These are phyloP conservation scores for Drosophila nr. perissopoda DNA, from an alignment of 2,888 invertebrate species.

Conservation along the genomic window DNA sequence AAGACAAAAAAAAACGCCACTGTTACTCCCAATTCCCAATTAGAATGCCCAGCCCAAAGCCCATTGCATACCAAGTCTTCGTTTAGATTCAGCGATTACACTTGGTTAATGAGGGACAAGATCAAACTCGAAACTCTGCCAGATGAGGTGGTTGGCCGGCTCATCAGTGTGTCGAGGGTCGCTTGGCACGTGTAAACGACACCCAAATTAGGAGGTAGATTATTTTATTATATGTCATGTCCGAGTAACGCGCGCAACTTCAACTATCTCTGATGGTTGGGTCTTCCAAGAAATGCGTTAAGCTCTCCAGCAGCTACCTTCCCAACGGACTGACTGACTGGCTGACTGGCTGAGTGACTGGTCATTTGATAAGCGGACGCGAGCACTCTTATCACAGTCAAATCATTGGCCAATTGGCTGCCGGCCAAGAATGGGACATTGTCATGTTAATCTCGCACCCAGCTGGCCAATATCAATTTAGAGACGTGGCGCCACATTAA, in stretches of 20 bases:
- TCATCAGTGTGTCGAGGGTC: constrained; percentile 51
- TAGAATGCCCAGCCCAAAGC: constrained; percentile 7
- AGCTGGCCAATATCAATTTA: constrained; percentile 70
- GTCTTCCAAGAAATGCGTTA: constrained; percentile 58
- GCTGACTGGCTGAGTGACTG: constrained; percentile 5
- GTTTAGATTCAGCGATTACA: constrained; percentile 57
- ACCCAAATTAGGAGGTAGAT: constrained; percentile 83
- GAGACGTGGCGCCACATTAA: constrained; percentile 71
- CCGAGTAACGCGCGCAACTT: constrained; percentile 3
- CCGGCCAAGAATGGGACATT: constrained; percentile 37
- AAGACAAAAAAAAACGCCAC: constrained; percentile 15
- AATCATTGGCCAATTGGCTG: constrained; percentile 47
- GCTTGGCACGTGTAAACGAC: constrained; percentile 79
- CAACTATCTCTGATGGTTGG: constrained; percentile 49
- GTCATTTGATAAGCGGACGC: constrained; percentile 64
- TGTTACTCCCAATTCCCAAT: constrained; percentile 24
- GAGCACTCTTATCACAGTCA: constrained; percentile 58
- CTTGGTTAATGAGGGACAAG: constrained; percentile 41
- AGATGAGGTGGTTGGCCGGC: constrained; percentile 28
- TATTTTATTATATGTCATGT: constrained; percentile 79
- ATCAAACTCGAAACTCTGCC: constrained; percentile 41
- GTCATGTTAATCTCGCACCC: constrained; percentile 68
- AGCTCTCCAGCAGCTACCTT: constrained; percentile 25
- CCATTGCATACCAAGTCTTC: constrained; percentile 46
- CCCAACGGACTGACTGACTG: background rate